These are phyloP conservation scores for Astyanax mexicanus DNA, from an alignment of 2,797 vertebrate species.

Conservation along the genomic window DNA sequence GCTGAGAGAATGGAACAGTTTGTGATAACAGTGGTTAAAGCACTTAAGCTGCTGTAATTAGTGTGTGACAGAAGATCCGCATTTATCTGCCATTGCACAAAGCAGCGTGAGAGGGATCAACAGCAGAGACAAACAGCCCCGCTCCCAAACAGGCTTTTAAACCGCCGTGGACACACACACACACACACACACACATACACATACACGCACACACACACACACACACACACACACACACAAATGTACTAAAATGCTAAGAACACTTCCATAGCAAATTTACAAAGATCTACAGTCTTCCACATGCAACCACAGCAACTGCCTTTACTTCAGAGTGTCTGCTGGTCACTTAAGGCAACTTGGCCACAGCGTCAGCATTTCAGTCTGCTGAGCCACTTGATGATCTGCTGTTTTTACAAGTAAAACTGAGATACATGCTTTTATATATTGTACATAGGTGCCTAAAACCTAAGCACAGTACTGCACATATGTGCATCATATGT, in stretches of 20 bases:
- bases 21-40: slow-evolving; percentile 82
- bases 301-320: not conserved
- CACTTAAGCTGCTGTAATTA: slow-evolving; percentile 87
- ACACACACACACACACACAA: not conserved
- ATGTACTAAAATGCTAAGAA: slow-evolving; percentile 13
- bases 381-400: too few relatives aligned
- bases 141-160: slow-evolving; percentile 58
- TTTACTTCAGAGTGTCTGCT: not conserved
- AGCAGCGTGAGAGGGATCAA: slow-evolving; percentile 70
- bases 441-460: too few relatives aligned
- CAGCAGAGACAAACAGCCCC: slow-evolving; percentile 62
- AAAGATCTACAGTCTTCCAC: too few relatives aligned
- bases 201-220: slow-evolving; percentile 59
- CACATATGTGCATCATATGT: too few relatives aligned
- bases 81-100: slow-evolving; percentile 80
- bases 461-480: too few relatives aligned
- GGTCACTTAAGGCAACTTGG: not conserved
- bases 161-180: slow-evolving; percentile 35
- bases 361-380: too few relatives aligned
- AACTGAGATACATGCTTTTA: too few relatives aligned
- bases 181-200: slow-evolving; percentile 59
- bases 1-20: slow-evolving; percentile 69
- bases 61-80: slow-evolving; percentile 81
- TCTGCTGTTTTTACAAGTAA: too few relatives aligned
- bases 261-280: too few relatives aligned